Evolutionary conservation across 2,113 vertebrate genomes (phyloP).

Genomic region (Balaeniceps rex): DNA sequence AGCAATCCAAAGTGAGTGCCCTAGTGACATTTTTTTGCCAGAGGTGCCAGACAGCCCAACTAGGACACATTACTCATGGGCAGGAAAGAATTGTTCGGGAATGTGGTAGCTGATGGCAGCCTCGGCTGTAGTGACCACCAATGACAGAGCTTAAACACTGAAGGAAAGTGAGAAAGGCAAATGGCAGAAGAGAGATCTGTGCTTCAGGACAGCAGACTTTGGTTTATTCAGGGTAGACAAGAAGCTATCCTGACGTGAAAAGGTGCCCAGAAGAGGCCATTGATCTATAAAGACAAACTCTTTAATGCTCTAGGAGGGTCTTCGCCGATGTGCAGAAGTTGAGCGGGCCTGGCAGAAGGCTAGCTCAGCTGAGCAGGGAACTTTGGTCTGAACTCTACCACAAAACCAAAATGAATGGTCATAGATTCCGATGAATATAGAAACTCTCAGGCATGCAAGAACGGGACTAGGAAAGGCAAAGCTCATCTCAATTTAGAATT

Average conservation of each 20-base stretch:
- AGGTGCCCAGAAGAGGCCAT: background rate
- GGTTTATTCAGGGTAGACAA: background rate
- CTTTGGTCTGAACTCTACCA: accelerated
- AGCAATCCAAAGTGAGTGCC: background rate
- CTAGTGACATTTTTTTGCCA: background rate
- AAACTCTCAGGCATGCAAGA: background rate
- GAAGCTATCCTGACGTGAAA: background rate
- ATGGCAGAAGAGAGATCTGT: background rate
- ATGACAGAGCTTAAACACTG: background rate
- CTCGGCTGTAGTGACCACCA: background rate
- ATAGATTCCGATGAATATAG: background rate
- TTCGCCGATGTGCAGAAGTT: accelerated
- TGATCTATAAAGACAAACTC: background rate
- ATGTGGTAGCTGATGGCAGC: background rate
- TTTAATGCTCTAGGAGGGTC: background rate
- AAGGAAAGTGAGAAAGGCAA: background rate
- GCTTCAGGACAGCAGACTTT: background rate
- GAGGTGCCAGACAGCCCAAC: background rate
- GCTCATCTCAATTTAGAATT: background rate
- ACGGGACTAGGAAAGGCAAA: background rate
- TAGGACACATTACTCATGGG: accelerated
- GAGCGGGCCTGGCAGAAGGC: background rate
- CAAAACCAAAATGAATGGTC: background rate
- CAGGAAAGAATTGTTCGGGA: background rate
- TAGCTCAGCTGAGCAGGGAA: background rate